Evolutionary conservation across 2,888 invertebrate species (phyloP).

Genomic region (Elysia crispata): DNA sequence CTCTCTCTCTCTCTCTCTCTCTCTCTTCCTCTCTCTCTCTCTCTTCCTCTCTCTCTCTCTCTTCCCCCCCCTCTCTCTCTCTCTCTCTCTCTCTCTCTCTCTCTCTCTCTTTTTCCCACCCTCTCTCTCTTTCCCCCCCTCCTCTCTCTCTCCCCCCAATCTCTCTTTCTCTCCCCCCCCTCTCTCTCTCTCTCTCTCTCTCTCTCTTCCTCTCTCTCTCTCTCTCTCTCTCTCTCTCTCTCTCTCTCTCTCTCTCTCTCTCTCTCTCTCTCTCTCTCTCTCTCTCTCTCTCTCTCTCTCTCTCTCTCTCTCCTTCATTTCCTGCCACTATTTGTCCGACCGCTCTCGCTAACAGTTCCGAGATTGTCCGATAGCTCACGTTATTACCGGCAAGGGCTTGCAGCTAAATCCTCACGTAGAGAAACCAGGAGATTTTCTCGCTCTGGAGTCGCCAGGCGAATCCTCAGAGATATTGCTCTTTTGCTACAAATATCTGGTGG

Average conservation of each 20-base stretch:
- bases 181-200: not conserved
- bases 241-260: not conserved
- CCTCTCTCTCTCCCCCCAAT: too few species aligned
- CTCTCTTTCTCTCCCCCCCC: too few species aligned
- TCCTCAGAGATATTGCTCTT: too few species aligned
- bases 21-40: conserved; percentile 7
- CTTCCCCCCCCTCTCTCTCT: not conserved
- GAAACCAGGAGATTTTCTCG: too few species aligned
- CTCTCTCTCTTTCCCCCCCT: too few species aligned
- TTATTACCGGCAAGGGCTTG: too few species aligned
- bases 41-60: not conserved
- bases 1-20: conserved; percentile 29
- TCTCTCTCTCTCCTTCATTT: not conserved
- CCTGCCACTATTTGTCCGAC: not conserved
- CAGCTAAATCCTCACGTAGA: too few species aligned
- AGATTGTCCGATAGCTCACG: too few species aligned
- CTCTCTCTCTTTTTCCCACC: not conserved
- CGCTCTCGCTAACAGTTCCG: not conserved
- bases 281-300: not conserved
- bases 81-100: not conserved
- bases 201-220: not conserved
- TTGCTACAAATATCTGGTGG: too few species aligned
- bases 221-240: too few species aligned
- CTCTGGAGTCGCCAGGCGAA: too few species aligned
- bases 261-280: not conserved